Evolutionary conservation across 2,113 vertebrate genomes (phyloP), one percentile per base, ranked within the genome.

Genomic region (Takifugu flavidus): DNA sequence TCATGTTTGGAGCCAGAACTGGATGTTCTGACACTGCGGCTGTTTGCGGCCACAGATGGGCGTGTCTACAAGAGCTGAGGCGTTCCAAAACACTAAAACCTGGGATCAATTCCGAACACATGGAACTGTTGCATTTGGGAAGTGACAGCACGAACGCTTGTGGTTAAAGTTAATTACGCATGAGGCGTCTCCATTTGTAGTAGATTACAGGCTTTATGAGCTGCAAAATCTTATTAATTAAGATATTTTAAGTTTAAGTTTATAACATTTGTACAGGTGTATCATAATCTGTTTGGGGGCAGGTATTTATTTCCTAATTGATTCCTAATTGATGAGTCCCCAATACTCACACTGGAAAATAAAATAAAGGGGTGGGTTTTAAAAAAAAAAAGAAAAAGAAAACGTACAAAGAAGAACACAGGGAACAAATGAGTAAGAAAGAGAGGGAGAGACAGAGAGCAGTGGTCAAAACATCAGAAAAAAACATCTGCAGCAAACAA

Each of bases 401-500:
- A 39, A 39, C 11, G 34, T 39, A 10, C 34, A 11, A 39, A 39
- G 34, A 39, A 39, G 11, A 11, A 10, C 7, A 6, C 34, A 39
- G 34, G 8, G 8, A 39, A 39, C 34, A 39, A 39, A 3, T 39
- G 34, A 39, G 34, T 11, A 39, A 39, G 34, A 39, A 3, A 39
- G 34, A 39, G 34, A 3, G 34, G 11, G 34, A 39, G 3, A 34
- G 8, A 34, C 5, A 31, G 29, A 31, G 29, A 39, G 6, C 34
- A 39, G 34, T 39, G 34, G 7, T 39, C 34, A 39, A 47, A 28
- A 66, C 50, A 88, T 82, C 78, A 88, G 79, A 29, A 59, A 43
- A 54, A 64, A 63, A 79, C 67, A 80, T 62, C 76, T 78, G 69
- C 58, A 77, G 60, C 72, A 82, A 83, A 82, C 67, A 79, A 80